Conservation (phyloP, 1,140 invertebrate species). For the Stenopsyche tienmushanensis region DNA sequence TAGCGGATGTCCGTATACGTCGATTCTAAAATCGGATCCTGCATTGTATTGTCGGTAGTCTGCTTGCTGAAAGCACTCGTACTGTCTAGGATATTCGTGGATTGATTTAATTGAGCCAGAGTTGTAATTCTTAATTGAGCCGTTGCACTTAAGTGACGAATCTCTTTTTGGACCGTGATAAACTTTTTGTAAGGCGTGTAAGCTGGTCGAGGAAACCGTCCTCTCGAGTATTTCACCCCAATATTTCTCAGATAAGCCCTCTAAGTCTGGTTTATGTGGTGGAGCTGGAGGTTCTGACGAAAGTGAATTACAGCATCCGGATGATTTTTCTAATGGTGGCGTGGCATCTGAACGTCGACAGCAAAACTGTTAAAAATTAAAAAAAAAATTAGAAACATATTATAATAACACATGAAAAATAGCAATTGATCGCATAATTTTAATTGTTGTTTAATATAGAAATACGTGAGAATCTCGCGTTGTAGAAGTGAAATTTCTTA, state of each 20-base stretch:
- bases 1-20: conserved; percentile 51
- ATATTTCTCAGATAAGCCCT: conserved; percentile 72
- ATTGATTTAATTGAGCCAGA: conserved; percentile 40
- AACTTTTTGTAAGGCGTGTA: conserved; percentile 64
- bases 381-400: conserved; percentile 20
- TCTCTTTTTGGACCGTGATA: conserved; percentile 49
- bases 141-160: conserved; percentile 47
- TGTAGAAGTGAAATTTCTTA: no score
- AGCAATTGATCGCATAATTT: no score
- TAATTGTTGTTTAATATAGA: no score
- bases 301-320: conserved; percentile 53
- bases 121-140: conserved; percentile 53
- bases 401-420: not conserved
- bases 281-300: conserved; percentile 51
- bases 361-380: conserved; percentile 49
- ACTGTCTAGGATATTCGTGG: conserved; percentile 48
- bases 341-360: conserved; percentile 51
- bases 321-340: conserved; percentile 50
- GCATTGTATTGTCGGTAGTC: conserved; percentile 52
- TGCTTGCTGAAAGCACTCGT: conserved; percentile 48
- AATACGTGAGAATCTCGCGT: no score
- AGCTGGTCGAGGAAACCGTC: conserved; percentile 66
- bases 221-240: conserved; percentile 75
- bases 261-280: conserved; percentile 60
- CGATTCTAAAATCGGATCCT: conserved; percentile 53